A percentile compares a stretch with the other conserved stretches of the same genome.
Conservation (phyloP, 2,888 invertebrate species). For the Reticulitermes lucifugus region DNA sequence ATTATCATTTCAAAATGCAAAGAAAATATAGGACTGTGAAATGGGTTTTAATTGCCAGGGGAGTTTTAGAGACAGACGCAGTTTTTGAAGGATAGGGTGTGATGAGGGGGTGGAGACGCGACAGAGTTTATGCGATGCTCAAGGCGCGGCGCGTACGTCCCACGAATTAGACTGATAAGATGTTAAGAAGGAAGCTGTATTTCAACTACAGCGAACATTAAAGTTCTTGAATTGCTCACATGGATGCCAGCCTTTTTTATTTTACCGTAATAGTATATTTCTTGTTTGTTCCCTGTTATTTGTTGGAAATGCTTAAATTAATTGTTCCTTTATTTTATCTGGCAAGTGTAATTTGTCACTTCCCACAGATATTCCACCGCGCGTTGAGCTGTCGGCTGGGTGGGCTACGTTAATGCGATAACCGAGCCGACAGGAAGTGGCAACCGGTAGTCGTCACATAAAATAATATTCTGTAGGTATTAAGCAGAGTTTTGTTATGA, state of each 20-base stretch:
- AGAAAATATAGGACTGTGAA: conserved; percentile 57
- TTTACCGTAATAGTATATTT: not conserved
- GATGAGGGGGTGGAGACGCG: conserved; percentile 13
- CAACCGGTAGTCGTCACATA: no score
- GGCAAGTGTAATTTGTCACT: no score
- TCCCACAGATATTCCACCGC: no score
- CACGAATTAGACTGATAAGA: conserved; percentile 39
- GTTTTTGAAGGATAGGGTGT: conserved; percentile 30
- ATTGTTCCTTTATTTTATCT: no score
- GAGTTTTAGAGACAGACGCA: conserved; percentile 48
- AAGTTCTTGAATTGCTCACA: not conserved
- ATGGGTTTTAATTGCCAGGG: conserved; percentile 56
- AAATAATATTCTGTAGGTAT: no score
- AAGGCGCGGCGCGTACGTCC: conserved; percentile 14
- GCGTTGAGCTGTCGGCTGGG: no score
- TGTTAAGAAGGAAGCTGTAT: conserved; percentile 23
- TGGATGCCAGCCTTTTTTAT: not conserved
- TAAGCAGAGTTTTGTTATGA: no score
- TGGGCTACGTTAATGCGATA: no score
- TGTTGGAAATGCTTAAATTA: not conserved
- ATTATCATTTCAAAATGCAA: conserved; percentile 60
- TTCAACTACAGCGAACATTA: not conserved
- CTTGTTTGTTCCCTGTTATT: not conserved
- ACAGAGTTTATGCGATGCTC: conserved; percentile 37
- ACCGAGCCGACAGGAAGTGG: no score